A percentile compares a stretch with the other conserved stretches of the same genome.
Conservation (phyloP, 2,888 invertebrate species). For the Cordilura impudica region DNA sequence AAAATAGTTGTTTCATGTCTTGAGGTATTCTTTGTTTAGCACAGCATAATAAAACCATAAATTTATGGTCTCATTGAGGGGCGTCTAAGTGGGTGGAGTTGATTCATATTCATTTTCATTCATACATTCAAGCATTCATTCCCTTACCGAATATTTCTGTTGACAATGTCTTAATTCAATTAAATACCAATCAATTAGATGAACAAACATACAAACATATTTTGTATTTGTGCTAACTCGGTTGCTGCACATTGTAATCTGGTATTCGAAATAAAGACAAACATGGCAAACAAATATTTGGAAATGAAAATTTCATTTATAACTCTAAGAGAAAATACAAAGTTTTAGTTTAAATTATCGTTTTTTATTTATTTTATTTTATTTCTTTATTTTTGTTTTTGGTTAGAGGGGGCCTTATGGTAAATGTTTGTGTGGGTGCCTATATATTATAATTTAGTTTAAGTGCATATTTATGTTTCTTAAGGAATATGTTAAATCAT, state of each 20-base stretch:
- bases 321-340: too few relatives aligned
- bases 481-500: neutral
- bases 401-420: too few relatives aligned
- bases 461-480: neutral
- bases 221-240: too few relatives aligned
- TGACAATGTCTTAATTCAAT: constrained; percentile 47
- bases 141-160: constrained; percentile 1
- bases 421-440: too few relatives aligned
- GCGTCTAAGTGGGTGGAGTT: neutral
- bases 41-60: neutral
- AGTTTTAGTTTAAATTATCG: too few relatives aligned
- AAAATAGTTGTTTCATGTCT: too few relatives aligned
- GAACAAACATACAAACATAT: constrained; percentile 19
- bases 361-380: too few relatives aligned
- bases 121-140: neutral
- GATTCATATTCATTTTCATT: constrained; percentile 23
- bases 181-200: constrained; percentile 49
- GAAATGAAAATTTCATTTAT: too few relatives aligned
- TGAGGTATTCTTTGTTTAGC: neutral
- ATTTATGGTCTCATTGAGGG: neutral
- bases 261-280: neutral
- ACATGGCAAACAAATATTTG: constrained; percentile 9
- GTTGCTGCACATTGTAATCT: neutral
- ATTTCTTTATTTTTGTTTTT: too few relatives aligned
- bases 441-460: too few relatives aligned